Evolutionary conservation across 2,888 invertebrate genomes (phyloP).

Genomic region (Sesamia inferens): DNA sequence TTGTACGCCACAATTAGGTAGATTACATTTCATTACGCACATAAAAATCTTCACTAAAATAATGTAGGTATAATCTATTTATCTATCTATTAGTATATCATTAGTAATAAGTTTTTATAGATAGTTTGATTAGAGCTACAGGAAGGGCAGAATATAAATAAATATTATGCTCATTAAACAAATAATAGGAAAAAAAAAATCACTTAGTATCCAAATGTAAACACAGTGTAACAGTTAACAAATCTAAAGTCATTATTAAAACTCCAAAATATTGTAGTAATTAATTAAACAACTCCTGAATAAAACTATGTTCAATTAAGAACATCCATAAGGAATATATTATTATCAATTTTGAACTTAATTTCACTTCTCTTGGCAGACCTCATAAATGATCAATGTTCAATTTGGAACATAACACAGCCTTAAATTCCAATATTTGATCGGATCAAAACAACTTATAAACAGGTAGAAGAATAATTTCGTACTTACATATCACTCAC

Average conservation of each 20-base stretch:
- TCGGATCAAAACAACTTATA: not conserved
- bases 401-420: not conserved
- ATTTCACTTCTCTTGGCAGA: not conserved
- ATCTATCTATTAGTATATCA: too few species aligned
- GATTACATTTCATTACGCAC: not conserved
- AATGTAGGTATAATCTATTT: not conserved
- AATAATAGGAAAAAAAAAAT: not conserved
- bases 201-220: not conserved
- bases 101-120: too few species aligned
- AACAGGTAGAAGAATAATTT: not conserved
- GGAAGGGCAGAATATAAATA: not conserved
- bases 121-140: slow-evolving; percentile 10
- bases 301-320: not conserved
- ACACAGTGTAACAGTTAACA: not conserved
- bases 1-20: slow-evolving; percentile 1
- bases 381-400: not conserved
- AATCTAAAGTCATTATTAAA: not conserved
- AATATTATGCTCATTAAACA: not conserved
- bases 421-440: not conserved
- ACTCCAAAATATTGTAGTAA: not conserved
- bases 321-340: not conserved
- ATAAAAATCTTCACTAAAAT: not conserved
- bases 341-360: too few species aligned
- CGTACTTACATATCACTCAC: not conserved
- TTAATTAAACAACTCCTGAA: not conserved